phyloP scores from a whole-genome alignment of 1,140 invertebrate genomes.

The Sycobia sp. region DNA sequence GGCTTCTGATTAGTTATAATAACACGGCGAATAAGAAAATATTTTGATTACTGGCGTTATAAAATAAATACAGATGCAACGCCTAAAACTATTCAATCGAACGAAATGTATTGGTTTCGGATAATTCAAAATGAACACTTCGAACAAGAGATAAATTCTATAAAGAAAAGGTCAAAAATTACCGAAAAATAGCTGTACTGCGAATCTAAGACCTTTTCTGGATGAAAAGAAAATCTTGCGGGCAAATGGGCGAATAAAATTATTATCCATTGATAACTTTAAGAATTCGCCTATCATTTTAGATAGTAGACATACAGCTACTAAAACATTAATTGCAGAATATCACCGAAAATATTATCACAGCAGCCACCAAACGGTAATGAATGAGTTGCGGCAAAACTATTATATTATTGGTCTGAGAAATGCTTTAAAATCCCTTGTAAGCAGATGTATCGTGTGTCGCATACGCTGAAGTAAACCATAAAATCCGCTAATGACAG shows the following conservation, averaged over 20 bases:
- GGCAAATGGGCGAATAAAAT: neutral
- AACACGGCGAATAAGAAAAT: neutral
- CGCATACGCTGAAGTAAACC: neutral
- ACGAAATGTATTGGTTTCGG: neutral
- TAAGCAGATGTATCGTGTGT: neutral
- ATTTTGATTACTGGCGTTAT: neutral
- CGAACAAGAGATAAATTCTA: neutral
- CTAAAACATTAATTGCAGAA: no score
- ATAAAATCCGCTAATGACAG: neutral
- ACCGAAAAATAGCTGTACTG: neutral
- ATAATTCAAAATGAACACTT: neutral
- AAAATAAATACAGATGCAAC: no score
- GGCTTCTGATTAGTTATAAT: neutral
- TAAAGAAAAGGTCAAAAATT: neutral
- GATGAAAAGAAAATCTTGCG: neutral
- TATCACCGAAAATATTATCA: no score
- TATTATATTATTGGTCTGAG: neutral
- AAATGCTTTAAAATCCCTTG: neutral
- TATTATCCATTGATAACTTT: neutral
- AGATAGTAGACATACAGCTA: neutral
- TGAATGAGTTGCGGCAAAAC: no score
- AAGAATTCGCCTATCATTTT: no score
- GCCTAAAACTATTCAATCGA: no score
- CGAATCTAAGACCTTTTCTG: neutral
- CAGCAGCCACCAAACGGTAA: neutral